Percentiles rank a stretch among this genome's conserved stretches.
Evolutionary conservation across 2,113 vertebrate species (phyloP).

Genomic region (Colossoma macropomum): DNA sequence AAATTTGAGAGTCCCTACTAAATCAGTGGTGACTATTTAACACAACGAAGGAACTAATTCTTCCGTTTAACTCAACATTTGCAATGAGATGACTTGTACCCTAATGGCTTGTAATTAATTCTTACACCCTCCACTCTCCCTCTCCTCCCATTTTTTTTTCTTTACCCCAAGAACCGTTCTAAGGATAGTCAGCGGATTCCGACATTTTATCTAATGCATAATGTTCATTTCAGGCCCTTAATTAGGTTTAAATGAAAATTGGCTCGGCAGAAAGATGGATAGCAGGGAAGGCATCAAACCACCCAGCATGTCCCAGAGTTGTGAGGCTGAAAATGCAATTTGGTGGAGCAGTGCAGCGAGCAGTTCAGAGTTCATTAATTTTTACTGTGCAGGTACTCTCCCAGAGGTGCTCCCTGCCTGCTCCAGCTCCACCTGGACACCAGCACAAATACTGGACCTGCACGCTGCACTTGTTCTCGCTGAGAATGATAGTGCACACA

Average conservation of each 20-base stretch:
- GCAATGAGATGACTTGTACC: conserved; percentile 89
- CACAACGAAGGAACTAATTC: conserved; percentile 88
- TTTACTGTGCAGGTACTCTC: conserved; percentile 91
- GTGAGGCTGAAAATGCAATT: conserved; percentile 92
- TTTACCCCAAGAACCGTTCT: conserved; percentile 80
- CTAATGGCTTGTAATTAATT: conserved; percentile 95
- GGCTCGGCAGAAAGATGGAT: conserved; percentile 92
- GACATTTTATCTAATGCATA: conserved; percentile 92
- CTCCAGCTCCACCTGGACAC: conserved; percentile 86
- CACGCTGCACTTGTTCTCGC: conserved; percentile 1
- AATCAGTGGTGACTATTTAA: conserved; percentile 90
- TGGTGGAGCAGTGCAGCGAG: conserved; percentile 81
- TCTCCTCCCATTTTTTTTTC: conserved; percentile 4
- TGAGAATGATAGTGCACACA: not conserved
- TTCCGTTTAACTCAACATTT: conserved; percentile 89
- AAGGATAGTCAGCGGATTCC: conserved; percentile 88
- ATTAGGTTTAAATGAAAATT: conserved; percentile 96
- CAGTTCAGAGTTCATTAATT: conserved; percentile 94
- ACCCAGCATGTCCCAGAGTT: conserved; percentile 89
- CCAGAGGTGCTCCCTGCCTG: conserved; percentile 85
- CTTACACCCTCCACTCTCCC: conserved; percentile 62
- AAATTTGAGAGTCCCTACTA: conserved; percentile 70
- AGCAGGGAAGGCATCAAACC: conserved; percentile 88
- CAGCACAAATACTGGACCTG: conserved; percentile 77
- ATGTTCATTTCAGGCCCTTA: conserved; percentile 94